phyloP scores from a whole-genome alignment of 1,140 invertebrate genomes.

The Spodoptera litura region DNA sequence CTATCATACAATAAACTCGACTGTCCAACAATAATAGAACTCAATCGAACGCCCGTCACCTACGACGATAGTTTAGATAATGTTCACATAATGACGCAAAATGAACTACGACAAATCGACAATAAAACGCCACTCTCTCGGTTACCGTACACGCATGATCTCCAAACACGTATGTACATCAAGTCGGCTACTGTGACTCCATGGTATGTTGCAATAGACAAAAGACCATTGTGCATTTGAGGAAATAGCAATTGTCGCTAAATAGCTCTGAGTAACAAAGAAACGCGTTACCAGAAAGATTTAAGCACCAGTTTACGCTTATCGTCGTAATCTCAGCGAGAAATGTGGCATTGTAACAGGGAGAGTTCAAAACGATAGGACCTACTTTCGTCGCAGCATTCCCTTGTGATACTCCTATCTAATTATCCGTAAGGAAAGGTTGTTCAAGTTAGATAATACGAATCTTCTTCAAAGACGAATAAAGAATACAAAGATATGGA shows the following conservation, averaged over 20 bases:
- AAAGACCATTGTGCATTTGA: conserved; percentile 72
- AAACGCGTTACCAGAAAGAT: conserved; percentile 67
- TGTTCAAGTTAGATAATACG: conserved; percentile 54
- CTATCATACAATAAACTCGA: conserved; percentile 46
- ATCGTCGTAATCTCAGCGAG: conserved; percentile 65
- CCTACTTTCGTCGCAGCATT: conserved; percentile 62
- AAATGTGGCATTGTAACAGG: conserved; percentile 65
- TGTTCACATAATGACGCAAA: conserved; percentile 41
- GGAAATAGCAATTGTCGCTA: conserved; percentile 68
- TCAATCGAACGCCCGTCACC: conserved; percentile 35
- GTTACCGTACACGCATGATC: conserved; percentile 44
- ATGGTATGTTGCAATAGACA: conserved; percentile 67
- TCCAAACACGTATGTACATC: conserved; percentile 42
- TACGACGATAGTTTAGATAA: conserved; percentile 48
- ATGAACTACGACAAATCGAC: conserved; percentile 9
- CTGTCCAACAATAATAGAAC: conserved; percentile 49
- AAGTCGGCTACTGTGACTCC: conserved; percentile 28
- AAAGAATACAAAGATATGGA: conserved; percentile 46
- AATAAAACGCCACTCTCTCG: conserved; percentile 23
- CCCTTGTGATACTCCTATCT: conserved; percentile 61
- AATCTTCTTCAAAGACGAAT: conserved; percentile 41
- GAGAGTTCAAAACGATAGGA: conserved; percentile 62
- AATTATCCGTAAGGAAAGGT: conserved; percentile 61
- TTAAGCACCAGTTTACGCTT: conserved; percentile 68
- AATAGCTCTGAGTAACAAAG: conserved; percentile 70